These are phyloP conservation scores for Malacoctenus gilli DNA, from an alignment of 2,797 vertebrate genomes.

Conservation along the genomic window DNA sequence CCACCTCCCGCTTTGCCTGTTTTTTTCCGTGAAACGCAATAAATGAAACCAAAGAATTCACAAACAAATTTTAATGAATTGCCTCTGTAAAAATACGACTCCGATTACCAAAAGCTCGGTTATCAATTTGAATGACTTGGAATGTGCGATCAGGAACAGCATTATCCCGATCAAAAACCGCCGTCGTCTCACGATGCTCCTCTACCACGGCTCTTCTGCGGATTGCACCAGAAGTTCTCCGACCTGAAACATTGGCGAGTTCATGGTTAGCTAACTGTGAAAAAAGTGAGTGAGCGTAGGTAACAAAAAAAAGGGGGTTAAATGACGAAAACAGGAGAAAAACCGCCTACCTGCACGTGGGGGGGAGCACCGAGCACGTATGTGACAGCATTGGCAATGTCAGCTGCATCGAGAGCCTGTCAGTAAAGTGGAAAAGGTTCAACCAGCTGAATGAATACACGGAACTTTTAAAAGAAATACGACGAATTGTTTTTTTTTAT, in stretches of 20 bases:
- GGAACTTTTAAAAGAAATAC: neutral
- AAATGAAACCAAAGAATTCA: too few species aligned
- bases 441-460: too few species aligned
- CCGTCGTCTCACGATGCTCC: too few species aligned
- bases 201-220: constrained; percentile 83
- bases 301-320: too few species aligned
- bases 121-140: too few species aligned
- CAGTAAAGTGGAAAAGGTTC: neutral
- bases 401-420: constrained; percentile 86
- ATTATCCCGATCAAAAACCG: too few species aligned
- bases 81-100: too few species aligned
- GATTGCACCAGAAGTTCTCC: constrained; percentile 88
- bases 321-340: neutral
- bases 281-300: neutral
- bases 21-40: too few species aligned
- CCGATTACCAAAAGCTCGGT: too few species aligned
- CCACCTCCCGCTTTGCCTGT: too few species aligned
- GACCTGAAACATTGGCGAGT: constrained; percentile 73
- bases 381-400: constrained; percentile 84
- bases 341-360: constrained; percentile 84
- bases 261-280: neutral
- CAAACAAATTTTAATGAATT: too few species aligned
- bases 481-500: neutral
- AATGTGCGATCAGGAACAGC: too few species aligned
- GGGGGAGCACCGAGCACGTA: constrained; percentile 86